These are phyloP conservation scores for Muricea muricata DNA, from an alignment of 92 coral and sea anemone genomes.

Conservation along the genomic window DNA sequence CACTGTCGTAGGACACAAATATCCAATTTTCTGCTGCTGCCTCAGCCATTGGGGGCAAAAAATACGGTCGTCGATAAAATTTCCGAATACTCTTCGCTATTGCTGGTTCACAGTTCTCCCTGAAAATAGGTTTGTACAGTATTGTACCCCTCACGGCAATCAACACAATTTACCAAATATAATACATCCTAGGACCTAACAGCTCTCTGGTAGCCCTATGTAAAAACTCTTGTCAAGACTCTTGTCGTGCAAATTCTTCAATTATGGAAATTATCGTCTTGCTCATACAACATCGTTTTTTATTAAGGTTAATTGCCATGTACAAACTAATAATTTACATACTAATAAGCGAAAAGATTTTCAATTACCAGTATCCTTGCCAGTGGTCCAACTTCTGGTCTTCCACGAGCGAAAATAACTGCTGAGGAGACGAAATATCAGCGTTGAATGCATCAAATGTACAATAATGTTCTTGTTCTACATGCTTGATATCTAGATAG, in stretches of 20 bases:
- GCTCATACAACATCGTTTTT: no score
- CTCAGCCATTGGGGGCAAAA: constrained; percentile 96
- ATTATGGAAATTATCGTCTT: no score
- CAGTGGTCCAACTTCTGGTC: constrained; percentile 37
- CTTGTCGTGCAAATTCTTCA: no score
- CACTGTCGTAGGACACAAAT: constrained; percentile 76
- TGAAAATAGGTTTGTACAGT: constrained; percentile 13
- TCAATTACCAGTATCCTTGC: constrained; percentile 60
- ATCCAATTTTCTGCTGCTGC: constrained; percentile 87
- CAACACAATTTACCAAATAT: no score
- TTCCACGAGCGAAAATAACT: constrained; percentile 8
- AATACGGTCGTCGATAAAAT: constrained; percentile 92
- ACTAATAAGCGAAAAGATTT: no score
- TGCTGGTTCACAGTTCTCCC: constrained; percentile 89
- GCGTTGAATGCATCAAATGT: constrained; percentile 26
- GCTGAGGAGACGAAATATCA: constrained; percentile 9
- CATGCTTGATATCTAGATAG: neutral
- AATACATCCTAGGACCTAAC: neutral
- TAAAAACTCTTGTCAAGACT: no score
- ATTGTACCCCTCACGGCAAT: no score
- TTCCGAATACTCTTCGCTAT: constrained; percentile 81
- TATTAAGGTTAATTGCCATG: no score
- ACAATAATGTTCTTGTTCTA: neutral
- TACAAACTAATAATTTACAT: no score
- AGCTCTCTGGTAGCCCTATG: no score